Conservation (phyloP, 2,797 vertebrate species). For the Kryptopterus vitreolus region DNA sequence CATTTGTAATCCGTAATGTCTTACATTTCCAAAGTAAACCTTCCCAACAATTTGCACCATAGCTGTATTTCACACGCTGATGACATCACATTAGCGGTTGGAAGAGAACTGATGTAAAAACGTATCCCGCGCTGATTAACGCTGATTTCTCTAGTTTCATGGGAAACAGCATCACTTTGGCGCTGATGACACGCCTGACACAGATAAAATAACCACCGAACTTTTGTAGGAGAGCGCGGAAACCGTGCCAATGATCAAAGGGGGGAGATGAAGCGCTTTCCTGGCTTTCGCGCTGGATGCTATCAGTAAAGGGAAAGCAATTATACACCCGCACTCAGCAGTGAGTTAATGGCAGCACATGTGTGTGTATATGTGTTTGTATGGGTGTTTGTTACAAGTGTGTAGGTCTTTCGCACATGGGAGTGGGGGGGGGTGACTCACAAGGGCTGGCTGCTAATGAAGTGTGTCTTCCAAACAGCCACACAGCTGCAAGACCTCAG, state of each 20-base stretch:
- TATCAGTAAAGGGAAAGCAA: conserved; percentile 69
- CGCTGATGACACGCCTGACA: not conserved
- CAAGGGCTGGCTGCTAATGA: conserved; percentile 55
- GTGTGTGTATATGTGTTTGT: conserved; percentile 14
- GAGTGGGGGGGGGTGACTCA: conserved; percentile 51
- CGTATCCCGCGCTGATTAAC: not conserved
- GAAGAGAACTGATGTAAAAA: not conserved
- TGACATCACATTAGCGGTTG: not conserved
- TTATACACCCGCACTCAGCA: conserved; percentile 64
- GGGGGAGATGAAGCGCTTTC: conserved; percentile 37
- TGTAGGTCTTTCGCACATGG: conserved; percentile 24
- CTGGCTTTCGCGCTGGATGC: conserved; percentile 60
- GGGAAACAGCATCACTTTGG: not conserved
- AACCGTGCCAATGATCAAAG: conserved; percentile 5
- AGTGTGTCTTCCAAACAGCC: conserved; percentile 53
- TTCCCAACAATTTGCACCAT: no score
- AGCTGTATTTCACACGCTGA: not conserved
- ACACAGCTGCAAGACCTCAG: conserved; percentile 51
- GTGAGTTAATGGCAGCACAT: conserved; percentile 58
- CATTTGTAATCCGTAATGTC: no score
- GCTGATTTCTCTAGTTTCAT: not conserved
- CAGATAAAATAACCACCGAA: not conserved
- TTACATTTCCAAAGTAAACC: no score
- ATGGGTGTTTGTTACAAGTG: no score
- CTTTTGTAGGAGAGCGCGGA: not conserved